Percentiles rank a stretch among this genome's conserved stretches.
These are phyloP conservation scores for Drosophila chauvacae DNA, from an alignment of 1,140 invertebrate genomes.

Conservation along the genomic window DNA sequence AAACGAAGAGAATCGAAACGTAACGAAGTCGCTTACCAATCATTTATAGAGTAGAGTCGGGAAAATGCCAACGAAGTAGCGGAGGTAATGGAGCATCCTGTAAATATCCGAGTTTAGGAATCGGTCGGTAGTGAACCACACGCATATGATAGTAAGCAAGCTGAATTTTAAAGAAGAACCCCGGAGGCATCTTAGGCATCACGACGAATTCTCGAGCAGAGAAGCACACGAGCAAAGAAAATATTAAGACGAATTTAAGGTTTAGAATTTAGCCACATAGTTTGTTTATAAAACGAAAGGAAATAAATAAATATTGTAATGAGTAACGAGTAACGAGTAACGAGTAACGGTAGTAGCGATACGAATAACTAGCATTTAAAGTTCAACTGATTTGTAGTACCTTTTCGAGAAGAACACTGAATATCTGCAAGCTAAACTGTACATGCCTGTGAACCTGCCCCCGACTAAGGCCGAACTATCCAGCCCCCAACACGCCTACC, in stretches of 20 bases:
- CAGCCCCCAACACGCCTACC: conserved; percentile 19
- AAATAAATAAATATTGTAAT: conserved; percentile 27
- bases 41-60: conserved; percentile 56
- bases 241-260: conserved; percentile 77
- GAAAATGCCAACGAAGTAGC: conserved; percentile 69
- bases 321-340: conserved; percentile 8
- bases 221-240: conserved; percentile 38
- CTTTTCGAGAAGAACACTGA: conserved; percentile 62
- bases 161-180: conserved; percentile 63
- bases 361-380: conserved; percentile 64
- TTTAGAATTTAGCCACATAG: conserved; percentile 77
- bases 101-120: conserved; percentile 64
- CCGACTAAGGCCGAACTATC: conserved; percentile 32
- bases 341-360: conserved; percentile 32
- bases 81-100: conserved; percentile 50
- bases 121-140: conserved; percentile 46
- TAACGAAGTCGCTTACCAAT: conserved; percentile 64
- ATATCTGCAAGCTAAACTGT: conserved; percentile 56
- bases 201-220: conserved; percentile 20
- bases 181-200: conserved; percentile 26
- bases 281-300: conserved; percentile 78
- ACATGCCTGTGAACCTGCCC: conserved; percentile 66
- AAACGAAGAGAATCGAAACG: conserved; percentile 43
- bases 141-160: conserved; percentile 60
- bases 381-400: conserved; percentile 81